phyloP scores from a whole-genome alignment of 2,797 vertebrate genomes.

The Lerista edwardsae region DNA sequence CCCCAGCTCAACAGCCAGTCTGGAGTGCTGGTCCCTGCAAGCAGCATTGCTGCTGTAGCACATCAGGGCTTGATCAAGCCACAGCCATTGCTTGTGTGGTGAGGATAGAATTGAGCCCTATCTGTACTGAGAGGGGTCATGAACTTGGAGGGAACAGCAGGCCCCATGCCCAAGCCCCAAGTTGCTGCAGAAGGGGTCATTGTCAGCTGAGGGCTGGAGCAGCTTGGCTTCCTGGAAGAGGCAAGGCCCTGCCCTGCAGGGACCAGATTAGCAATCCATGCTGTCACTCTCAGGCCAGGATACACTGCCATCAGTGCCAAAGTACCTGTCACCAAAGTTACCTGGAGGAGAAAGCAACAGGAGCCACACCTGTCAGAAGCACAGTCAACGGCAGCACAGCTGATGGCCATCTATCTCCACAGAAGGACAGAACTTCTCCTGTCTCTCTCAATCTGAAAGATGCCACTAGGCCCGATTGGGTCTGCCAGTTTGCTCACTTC shows the following conservation, averaged over 20 bases:
- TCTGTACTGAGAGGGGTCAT: not conserved
- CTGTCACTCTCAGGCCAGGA: constrained; percentile 84
- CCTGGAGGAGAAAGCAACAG: constrained; percentile 70
- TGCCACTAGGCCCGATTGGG: too few species aligned
- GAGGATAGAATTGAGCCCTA: not conserved
- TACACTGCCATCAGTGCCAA: constrained; percentile 87
- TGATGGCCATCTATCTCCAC: too few species aligned
- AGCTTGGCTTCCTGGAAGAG: not conserved
- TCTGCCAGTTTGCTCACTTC: too few species aligned
- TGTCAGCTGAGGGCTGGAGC: too few species aligned
- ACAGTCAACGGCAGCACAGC: not conserved
- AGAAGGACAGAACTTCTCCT: too few species aligned
- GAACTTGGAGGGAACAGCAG: too few species aligned
- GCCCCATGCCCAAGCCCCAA: too few species aligned
- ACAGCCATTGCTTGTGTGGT: not conserved
- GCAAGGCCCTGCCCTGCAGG: not conserved
- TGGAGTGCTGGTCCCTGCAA: too few species aligned
- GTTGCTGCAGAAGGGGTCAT: too few species aligned
- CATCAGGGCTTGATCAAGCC: not conserved
- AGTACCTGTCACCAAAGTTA: constrained; percentile 93
- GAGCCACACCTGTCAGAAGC: rapidly evolving
- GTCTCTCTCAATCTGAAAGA: too few species aligned
- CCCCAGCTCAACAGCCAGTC: too few species aligned
- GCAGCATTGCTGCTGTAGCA: not conserved
- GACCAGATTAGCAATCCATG: constrained; percentile 80